These are phyloP conservation scores for Theretra japonica DNA, from an alignment of 2,888 invertebrate species.

Conservation along the genomic window DNA sequence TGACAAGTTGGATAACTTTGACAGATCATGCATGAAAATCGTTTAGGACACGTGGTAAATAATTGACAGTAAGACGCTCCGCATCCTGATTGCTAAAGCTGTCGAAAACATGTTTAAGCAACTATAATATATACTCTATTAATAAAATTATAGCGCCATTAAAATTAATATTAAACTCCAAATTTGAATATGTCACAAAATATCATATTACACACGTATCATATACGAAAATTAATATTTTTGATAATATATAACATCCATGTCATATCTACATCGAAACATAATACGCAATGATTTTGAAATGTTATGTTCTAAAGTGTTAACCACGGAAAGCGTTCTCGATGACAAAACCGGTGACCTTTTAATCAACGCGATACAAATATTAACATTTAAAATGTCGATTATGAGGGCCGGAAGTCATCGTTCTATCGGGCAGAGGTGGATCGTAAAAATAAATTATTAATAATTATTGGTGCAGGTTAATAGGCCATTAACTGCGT, in stretches of 20 bases:
- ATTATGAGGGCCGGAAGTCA: constrained; percentile 70
- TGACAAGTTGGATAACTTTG: constrained; percentile 79
- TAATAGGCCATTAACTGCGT: constrained; percentile 73
- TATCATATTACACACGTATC: constrained; percentile 56
- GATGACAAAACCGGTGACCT: constrained; percentile 67
- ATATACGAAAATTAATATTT: constrained; percentile 51
- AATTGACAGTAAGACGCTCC: constrained; percentile 49
- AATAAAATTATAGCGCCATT: constrained; percentile 47
- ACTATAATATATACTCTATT: constrained; percentile 38
- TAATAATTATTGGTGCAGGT: constrained; percentile 74
- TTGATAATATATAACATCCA: constrained; percentile 44
- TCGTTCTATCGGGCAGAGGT: constrained; percentile 71
- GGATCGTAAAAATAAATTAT: constrained; percentile 78
- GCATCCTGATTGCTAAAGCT: constrained; percentile 42
- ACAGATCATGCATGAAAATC: constrained; percentile 75
- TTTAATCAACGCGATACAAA: constrained; percentile 72
- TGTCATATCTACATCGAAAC: constrained; percentile 53
- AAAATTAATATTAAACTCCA: constrained; percentile 46
- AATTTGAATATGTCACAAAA: constrained; percentile 46
- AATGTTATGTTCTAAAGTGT: constrained; percentile 56
- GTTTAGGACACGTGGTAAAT: constrained; percentile 65
- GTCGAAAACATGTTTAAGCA: constrained; percentile 34
- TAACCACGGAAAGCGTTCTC: constrained; percentile 56
- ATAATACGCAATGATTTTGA: constrained; percentile 57
- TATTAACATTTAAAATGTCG: constrained; percentile 71